Base-by-base conservation (phyloP, 2,888 invertebrate genomes). In the Abrostola tripartita region DNA sequence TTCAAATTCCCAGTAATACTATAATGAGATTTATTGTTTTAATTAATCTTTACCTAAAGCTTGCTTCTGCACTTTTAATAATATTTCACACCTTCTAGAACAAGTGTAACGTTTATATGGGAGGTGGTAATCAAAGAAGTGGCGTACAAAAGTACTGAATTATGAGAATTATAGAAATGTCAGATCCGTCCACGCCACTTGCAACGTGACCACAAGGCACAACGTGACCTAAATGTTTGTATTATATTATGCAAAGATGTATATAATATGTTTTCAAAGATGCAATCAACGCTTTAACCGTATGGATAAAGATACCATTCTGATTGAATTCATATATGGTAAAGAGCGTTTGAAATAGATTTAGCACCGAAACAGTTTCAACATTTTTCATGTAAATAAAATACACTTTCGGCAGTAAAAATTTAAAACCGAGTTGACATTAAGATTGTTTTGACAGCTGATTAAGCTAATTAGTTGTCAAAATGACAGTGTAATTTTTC, bases 121-220 rank as follows among this genome's bases (percentile, higher is more conserved):
- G 50, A 56, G 57, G 50, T 75, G 61, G 67, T 67, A 76, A 76
- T 65, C 64, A 68, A 59, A 63, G 56, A 63, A 76, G 68, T 78
- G 68, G 61, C 65, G 65, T 61, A 64, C 63, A 61, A 59, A 77
- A 54, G 37, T 59, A 76, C 55, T 59, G 68, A 75, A 69, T 55
- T 64, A 68, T 37, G 69, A 76, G 73, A 74, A 80, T 52, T 76
- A 74, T 61, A 67, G 61, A 84, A 80, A 78, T 81, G 82, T 80
- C 83, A 85, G 74, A 80, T 52, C 73, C 65, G 70, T 83, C 93
- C 95, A 95, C 95, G 95, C 95, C 95, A 93, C 93, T 87, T 92
- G 95, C 95, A 96, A 96, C 95, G 95, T 96, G 95, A 95, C 95
- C 84, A 76, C 68, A 73, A 63, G 53, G 55, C 50, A 61, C 71